phyloP scores from a whole-genome alignment of 2,888 invertebrate species.

The Stegophylla sp. region DNA sequence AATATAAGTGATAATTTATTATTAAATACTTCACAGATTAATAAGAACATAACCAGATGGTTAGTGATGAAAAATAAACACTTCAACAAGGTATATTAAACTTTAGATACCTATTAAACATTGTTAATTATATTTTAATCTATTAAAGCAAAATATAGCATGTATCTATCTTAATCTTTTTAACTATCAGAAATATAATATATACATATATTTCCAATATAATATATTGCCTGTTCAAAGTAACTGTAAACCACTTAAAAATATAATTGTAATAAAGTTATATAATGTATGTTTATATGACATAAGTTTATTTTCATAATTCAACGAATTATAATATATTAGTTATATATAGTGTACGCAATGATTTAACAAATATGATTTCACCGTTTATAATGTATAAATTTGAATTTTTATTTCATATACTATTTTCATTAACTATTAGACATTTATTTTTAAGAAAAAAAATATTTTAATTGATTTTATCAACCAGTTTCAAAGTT shows the following conservation, averaged over 20 bases:
- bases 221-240: too few species aligned
- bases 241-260: neutral
- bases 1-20: neutral
- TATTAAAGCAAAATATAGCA: neutral
- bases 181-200: neutral
- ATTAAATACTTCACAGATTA: slow-evolving; percentile 4
- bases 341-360: too few species aligned
- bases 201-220: too few species aligned
- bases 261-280: neutral
- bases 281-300: neutral
- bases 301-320: neutral
- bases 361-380: too few species aligned
- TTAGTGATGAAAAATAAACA: neutral
- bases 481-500: too few species aligned
- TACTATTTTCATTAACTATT: too few species aligned
- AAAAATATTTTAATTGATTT: too few species aligned
- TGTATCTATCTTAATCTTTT: neutral
- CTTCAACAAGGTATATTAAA: slow-evolving; percentile 17
- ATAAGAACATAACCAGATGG: neutral
- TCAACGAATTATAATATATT: too few species aligned
- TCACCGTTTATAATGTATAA: too few species aligned
- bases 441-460: too few species aligned
- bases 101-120: neutral
- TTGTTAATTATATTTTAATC: neutral
- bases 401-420: too few species aligned